Conservation (phyloP, 2,113 vertebrate genomes). For the Aplodontia rufa region DNA sequence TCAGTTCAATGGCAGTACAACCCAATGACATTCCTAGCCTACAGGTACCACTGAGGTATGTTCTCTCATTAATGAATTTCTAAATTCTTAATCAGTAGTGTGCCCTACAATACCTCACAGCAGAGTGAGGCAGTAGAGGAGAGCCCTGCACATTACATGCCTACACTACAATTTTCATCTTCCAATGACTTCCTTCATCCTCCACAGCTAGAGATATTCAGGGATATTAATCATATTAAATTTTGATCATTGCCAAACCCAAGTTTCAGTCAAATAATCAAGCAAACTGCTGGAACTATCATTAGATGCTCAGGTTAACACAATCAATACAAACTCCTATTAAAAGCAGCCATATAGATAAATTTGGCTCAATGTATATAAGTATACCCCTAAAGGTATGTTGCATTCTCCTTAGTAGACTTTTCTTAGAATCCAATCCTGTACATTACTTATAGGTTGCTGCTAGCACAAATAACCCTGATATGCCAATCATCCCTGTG, state of each 20-base stretch:
- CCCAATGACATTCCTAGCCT: neutral
- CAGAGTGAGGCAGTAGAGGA: neutral
- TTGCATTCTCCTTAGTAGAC: neutral
- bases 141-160: neutral
- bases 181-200: neutral
- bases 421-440: neutral
- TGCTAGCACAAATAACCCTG: neutral
- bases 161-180: neutral
- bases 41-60: neutral
- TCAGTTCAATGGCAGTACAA: neutral
- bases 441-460: neutral
- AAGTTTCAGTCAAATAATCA: slow-evolving; percentile 27
- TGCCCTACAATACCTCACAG: neutral
- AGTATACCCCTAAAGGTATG: neutral
- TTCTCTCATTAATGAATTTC: neutral
- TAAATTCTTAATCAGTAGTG: neutral
- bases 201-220: neutral
- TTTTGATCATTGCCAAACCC: neutral
- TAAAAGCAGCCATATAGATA: neutral
- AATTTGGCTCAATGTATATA: slow-evolving; percentile 6
- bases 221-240: neutral
- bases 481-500: neutral
- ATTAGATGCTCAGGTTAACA: neutral
- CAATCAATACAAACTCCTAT: neutral
- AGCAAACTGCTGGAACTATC: neutral